Conservation (phyloP, 2,113 vertebrate genomes). For the Antigone vipio region DNA sequence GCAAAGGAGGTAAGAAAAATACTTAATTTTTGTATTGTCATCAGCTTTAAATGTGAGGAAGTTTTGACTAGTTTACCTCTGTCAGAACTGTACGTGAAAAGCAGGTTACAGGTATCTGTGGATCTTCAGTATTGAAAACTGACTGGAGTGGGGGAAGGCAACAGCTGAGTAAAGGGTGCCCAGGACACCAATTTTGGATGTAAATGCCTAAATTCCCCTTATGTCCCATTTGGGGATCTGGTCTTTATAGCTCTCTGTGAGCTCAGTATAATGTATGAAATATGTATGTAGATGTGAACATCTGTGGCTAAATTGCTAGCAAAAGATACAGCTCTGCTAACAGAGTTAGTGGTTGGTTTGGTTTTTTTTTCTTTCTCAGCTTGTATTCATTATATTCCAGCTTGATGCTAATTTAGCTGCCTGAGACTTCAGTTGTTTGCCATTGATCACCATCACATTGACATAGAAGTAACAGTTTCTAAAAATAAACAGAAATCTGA, state of each 20-base stretch:
- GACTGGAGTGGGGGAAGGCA: not conserved
- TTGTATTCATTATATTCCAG: not conserved
- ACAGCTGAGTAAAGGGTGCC: not conserved
- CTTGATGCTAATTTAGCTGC: not conserved
- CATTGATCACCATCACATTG: not conserved
- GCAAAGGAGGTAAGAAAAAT: not conserved
- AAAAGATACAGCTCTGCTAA: not conserved
- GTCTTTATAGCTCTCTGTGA: not conserved
- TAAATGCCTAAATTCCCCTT: not conserved
- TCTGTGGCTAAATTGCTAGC: not conserved
- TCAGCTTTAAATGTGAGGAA: not conserved
- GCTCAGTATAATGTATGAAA: not conserved
- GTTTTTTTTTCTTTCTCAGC: no score
- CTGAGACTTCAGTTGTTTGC: not conserved
- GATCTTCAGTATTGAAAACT: not conserved
- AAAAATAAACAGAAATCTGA: not conserved
- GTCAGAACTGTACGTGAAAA: not conserved
- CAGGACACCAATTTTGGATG: not conserved
- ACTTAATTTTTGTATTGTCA: not conserved
- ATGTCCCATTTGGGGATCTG: not conserved
- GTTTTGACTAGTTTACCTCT: not conserved
- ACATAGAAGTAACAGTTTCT: not conserved
- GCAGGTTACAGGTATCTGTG: not conserved
- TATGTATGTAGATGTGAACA: not conserved
- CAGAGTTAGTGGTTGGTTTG: not conserved